A percentile compares a stretch with the other conserved stretches of the same genome.
Evolutionary conservation across 92 coral and sea anemone genomes (phyloP).

Genomic region (Phenganax stokvisi): DNA sequence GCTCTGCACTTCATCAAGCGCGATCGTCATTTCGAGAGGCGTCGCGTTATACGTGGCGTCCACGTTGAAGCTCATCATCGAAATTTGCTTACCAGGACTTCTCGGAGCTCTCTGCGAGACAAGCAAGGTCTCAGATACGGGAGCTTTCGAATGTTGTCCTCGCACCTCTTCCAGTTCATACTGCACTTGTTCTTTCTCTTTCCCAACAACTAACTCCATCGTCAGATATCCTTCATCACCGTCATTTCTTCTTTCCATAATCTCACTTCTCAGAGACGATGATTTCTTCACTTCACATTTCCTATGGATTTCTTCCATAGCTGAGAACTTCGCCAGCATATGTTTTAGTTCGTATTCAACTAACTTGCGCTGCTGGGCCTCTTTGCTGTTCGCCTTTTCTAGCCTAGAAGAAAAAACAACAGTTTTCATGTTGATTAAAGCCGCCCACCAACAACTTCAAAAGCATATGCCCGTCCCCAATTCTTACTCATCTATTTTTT

Average conservation of each 20-base stretch:
- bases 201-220: conserved; percentile 26
- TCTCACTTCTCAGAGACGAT: conserved; percentile 47
- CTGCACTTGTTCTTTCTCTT: conserved; percentile 53
- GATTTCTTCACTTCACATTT: conserved; percentile 60
- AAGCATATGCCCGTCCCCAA: neutral
- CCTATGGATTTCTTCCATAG: conserved; percentile 50
- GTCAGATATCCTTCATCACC: conserved; percentile 25
- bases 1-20: conserved; percentile 58
- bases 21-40: conserved; percentile 69
- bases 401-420: neutral
- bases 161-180: conserved; percentile 47
- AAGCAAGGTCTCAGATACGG: conserved; percentile 19
- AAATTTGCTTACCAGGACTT: conserved; percentile 43
- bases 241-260: neutral
- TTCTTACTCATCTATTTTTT: neutral
- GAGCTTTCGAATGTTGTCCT: conserved; percentile 15
- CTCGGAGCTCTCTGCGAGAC: conserved; percentile 24
- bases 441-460: too few relatives aligned
- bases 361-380: neutral
- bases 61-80: conserved; percentile 49
- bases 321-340: conserved; percentile 45
- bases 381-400: conserved; percentile 8
- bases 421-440: too few relatives aligned
- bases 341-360: conserved; percentile 55
- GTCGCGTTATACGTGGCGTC: conserved; percentile 51